Percentiles rank a stretch among this genome's conserved stretches.
Evolutionary conservation across 2,113 vertebrate genomes (phyloP).

Genomic region (Cheilinus undulatus): DNA sequence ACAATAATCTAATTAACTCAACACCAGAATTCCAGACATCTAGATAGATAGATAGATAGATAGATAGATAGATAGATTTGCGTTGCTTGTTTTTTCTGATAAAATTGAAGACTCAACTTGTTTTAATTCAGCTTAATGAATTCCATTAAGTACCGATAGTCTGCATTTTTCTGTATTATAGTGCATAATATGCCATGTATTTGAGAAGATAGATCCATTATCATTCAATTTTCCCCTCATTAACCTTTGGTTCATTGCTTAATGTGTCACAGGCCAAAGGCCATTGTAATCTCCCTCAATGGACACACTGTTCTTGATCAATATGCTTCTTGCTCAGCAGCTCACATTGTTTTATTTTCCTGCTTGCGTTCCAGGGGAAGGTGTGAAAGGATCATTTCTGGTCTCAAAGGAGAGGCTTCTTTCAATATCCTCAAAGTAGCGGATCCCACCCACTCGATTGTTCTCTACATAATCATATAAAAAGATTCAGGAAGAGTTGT

Average conservation of each 20-base stretch:
- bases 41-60: not conserved
- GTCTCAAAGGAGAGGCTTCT: slow-evolving; percentile 82
- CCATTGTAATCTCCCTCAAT: slow-evolving; percentile 83
- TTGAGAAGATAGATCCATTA: slow-evolving; percentile 62
- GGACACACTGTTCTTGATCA: slow-evolving; percentile 81
- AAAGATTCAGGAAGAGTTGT: slow-evolving; percentile 90
- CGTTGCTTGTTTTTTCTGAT: not conserved
- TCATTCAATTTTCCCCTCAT: slow-evolving; percentile 76
- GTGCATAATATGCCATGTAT: slow-evolving; percentile 51
- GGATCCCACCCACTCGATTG: slow-evolving; percentile 81
- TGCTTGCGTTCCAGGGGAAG: slow-evolving; percentile 78
- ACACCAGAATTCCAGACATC: no score
- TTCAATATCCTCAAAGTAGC: slow-evolving; percentile 81
- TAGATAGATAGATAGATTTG: not conserved
- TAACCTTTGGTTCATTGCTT: slow-evolving; percentile 81
- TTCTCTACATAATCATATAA: slow-evolving; percentile 86
- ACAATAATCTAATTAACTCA: not conserved
- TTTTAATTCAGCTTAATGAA: slow-evolving; percentile 20
- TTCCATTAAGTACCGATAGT: slow-evolving; percentile 45
- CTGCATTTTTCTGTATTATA: slow-evolving; percentile 40
- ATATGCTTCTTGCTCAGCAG: slow-evolving; percentile 78
- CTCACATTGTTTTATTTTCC: slow-evolving; percentile 84
- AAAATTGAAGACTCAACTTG: not conserved
- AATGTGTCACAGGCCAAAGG: slow-evolving; percentile 80
- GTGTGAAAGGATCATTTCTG: slow-evolving; percentile 85